These are phyloP conservation scores for Dasypogon diadema DNA, from an alignment of 2,888 invertebrate genomes.

Conservation along the genomic window DNA sequence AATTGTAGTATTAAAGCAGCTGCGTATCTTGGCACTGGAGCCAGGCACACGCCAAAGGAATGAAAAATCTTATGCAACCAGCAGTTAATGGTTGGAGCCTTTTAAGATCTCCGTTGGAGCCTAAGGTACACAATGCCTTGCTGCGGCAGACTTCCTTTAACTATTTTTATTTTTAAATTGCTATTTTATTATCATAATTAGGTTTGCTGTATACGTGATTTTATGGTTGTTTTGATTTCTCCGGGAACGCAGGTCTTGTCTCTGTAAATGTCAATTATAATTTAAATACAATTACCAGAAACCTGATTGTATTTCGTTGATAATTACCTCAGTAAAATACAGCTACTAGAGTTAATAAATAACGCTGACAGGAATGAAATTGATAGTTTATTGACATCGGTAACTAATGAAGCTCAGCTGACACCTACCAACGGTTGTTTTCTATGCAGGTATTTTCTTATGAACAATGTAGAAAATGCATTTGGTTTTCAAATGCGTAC, in stretches of 20 bases:
- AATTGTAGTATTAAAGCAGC: conserved; percentile 6
- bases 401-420: too few species aligned
- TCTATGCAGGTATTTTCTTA: too few species aligned
- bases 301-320: background rate
- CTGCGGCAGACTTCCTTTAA: background rate
- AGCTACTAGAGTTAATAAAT: too few species aligned
- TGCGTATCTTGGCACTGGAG: background rate
- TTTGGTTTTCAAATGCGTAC: too few species aligned
- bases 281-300: background rate
- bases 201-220: background rate
- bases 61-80: conserved; percentile 8
- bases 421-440: too few species aligned
- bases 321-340: too few species aligned
- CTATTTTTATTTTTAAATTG: conserved; percentile 11
- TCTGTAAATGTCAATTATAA: background rate
- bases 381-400: too few species aligned
- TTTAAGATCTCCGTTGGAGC: background rate
- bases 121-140: background rate
- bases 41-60: conserved; percentile 23
- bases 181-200: conserved; percentile 32
- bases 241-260: background rate
- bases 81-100: background rate
- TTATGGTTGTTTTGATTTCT: background rate
- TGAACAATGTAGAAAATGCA: too few species aligned
- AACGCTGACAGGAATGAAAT: too few species aligned